phyloP scores from a whole-genome alignment of 2,113 vertebrate genomes.

The Bostrychus sinensis region DNA sequence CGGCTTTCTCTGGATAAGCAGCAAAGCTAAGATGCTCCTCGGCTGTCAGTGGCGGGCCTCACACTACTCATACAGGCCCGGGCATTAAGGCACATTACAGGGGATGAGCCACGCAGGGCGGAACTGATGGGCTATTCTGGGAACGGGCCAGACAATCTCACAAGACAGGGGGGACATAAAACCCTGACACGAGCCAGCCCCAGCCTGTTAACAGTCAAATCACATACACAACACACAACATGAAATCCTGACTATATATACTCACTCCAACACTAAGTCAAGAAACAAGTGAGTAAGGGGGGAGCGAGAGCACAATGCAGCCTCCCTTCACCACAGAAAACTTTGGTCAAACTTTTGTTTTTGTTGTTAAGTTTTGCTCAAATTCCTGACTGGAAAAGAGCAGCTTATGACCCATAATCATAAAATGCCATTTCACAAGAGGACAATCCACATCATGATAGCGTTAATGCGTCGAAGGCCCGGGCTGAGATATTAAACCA shows the following conservation, averaged over 20 bases:
- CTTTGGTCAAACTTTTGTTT: conserved; percentile 5
- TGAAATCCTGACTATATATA: conserved; percentile 72
- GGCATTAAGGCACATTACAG: conserved; percentile 80
- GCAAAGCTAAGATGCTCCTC: conserved; percentile 74
- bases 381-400: conserved; percentile 56
- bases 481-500: conserved; percentile 78
- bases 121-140: conserved; percentile 81
- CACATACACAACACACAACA: conserved; percentile 67
- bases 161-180: conserved; percentile 77
- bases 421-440: conserved; percentile 68
- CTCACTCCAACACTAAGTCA: conserved; percentile 61
- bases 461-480: conserved; percentile 67
- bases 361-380: conserved; percentile 50
- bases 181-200: conserved; percentile 74
- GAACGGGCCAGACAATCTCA: conserved; percentile 76
- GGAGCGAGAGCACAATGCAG: conserved; percentile 39
- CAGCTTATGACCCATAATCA: conserved; percentile 69
- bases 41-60: conserved; percentile 75
- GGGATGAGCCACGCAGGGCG: conserved; percentile 75
- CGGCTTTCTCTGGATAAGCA: conserved; percentile 79
- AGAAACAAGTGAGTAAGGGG: conserved; percentile 19
- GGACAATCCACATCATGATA: conserved; percentile 62
- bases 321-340: conserved; percentile 21
- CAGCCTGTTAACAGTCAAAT: conserved; percentile 77
- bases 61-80: conserved; percentile 69